Evolutionary conservation across 2,113 vertebrate genomes (phyloP).

Genomic region (Petrocephalus zakoni): DNA sequence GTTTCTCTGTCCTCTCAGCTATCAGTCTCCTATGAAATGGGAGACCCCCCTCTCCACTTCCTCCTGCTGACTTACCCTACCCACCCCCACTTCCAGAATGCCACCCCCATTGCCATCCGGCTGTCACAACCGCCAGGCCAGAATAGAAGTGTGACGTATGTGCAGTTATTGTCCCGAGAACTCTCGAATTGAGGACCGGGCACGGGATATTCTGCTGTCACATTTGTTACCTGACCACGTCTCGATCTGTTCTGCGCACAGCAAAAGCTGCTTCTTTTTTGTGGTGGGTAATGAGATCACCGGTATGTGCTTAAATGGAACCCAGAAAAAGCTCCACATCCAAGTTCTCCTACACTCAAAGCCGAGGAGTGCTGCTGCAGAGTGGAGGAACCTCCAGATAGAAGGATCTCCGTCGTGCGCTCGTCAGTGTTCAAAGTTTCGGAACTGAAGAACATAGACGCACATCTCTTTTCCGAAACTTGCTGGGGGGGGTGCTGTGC

Average conservation of each 20-base stretch:
- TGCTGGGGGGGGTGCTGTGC: neutral
- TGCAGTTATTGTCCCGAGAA: conserved; percentile 59
- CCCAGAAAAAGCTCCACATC: neutral
- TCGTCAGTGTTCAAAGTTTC: neutral
- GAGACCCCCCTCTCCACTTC: conserved; percentile 62
- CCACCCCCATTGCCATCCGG: conserved; percentile 62
- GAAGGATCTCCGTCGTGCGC: neutral
- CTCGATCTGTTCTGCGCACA: neutral
- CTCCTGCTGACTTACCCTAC: conserved; percentile 54
- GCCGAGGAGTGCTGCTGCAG: neutral
- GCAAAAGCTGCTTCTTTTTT: neutral
- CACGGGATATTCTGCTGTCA: neutral
- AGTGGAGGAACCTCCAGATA: neutral
- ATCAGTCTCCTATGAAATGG: conserved; percentile 50
- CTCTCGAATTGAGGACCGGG: conserved; percentile 44
- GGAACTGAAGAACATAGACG: neutral
- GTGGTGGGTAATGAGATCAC: neutral
- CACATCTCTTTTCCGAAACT: neutral
- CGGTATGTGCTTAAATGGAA: neutral
- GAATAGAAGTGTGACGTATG: conserved; percentile 64
- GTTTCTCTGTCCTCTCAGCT: conserved; percentile 26
- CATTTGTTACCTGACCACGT: neutral
- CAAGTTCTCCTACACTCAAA: neutral
- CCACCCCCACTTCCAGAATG: conserved; percentile 49
- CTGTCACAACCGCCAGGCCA: conserved; percentile 55